phyloP scores from a whole-genome alignment of 1,140 invertebrate species.

The Listronotus oregonensis region DNA sequence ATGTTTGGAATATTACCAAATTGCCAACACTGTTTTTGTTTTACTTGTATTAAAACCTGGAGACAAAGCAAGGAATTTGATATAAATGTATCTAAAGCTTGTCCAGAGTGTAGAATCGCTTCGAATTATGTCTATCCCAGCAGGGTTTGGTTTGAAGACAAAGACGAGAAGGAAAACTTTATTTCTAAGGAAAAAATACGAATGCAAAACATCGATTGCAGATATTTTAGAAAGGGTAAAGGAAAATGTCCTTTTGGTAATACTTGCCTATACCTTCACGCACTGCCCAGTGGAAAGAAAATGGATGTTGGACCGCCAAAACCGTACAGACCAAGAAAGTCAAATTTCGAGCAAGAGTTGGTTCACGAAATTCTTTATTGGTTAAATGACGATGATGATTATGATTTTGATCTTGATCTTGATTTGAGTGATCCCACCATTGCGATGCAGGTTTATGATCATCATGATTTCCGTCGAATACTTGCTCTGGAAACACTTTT shows the following conservation, averaged over 20 bases:
- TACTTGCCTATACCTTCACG: slow-evolving; percentile 88
- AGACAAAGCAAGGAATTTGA: slow-evolving; percentile 81
- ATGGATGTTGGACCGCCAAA: slow-evolving; percentile 72
- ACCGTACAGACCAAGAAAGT: slow-evolving; percentile 53
- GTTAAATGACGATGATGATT: slow-evolving; percentile 17
- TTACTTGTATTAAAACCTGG: slow-evolving; percentile 85
- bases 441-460: slow-evolving; percentile 34
- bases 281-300: slow-evolving; percentile 77
- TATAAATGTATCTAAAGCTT: slow-evolving; percentile 63
- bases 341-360: slow-evolving; percentile 14
- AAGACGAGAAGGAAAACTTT: slow-evolving; percentile 82
- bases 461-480: slow-evolving; percentile 23
- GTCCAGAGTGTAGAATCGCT: slow-evolving; percentile 77
- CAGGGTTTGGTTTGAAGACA: slow-evolving; percentile 81
- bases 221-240: slow-evolving; percentile 80
- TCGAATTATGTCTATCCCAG: slow-evolving; percentile 90
- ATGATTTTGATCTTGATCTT: no score
- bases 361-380: slow-evolving; percentile 34
- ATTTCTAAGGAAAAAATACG: slow-evolving; percentile 76
- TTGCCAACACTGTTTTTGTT: slow-evolving; percentile 86
- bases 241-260: slow-evolving; percentile 88
- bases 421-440: slow-evolving; percentile 21
- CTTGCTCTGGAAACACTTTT: slow-evolving; percentile 25
- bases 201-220: slow-evolving; percentile 80
- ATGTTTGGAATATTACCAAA: slow-evolving; percentile 89